A percentile compares a stretch with the other conserved stretches of the same genome.
These are phyloP conservation scores for Alethe castanea DNA, from an alignment of 2,113 vertebrate species.

Conservation along the genomic window DNA sequence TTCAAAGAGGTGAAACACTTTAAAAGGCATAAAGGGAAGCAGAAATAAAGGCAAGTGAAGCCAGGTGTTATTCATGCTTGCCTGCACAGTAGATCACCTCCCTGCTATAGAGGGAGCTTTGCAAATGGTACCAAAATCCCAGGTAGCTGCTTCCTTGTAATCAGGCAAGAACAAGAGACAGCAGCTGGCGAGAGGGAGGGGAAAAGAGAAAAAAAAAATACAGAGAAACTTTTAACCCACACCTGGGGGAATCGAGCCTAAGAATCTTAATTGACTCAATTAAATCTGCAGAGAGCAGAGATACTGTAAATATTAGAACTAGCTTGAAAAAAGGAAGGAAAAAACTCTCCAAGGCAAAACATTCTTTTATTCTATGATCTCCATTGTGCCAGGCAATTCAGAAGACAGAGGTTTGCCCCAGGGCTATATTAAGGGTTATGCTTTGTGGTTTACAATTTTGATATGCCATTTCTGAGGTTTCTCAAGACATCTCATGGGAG, in stretches of 20 bases:
- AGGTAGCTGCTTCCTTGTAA: background rate
- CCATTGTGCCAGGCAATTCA: conserved; percentile 9
- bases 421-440: conserved; percentile 24
- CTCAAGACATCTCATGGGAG: conserved; percentile 19
- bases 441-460: conserved; percentile 60
- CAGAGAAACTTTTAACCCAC: background rate
- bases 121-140: background rate
- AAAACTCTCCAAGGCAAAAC: conserved; percentile 40
- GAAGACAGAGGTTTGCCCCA: conserved; percentile 45
- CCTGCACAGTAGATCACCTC: background rate
- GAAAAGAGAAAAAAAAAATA: background rate
- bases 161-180: background rate
- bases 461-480: conserved; percentile 51
- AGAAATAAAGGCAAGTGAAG: background rate
- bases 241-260: background rate
- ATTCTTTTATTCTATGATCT: conserved; percentile 23
- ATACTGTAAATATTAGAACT: conserved; percentile 56
- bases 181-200: background rate
- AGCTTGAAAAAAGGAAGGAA: background rate
- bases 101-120: background rate
- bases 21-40: background rate
- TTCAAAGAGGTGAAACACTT: background rate
- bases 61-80: background rate
- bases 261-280: conserved; percentile 65
- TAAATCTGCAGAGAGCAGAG: conserved; percentile 54